A percentile compares a stretch with the other conserved stretches of the same genome.
Conservation (phyloP, 1,140 invertebrate genomes). For the Cydia strobilella region DNA sequence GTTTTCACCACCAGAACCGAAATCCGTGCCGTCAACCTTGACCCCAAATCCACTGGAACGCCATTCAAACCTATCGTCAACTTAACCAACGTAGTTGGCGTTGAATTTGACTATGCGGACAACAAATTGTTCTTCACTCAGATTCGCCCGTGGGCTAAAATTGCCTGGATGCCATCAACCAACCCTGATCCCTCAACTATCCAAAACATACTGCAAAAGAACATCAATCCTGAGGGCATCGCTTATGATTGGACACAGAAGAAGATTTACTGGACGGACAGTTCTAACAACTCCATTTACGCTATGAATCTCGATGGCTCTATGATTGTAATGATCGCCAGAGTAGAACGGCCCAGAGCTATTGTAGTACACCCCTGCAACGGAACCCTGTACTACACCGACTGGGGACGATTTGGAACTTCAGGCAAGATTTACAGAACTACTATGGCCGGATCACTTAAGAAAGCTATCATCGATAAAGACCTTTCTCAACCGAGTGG, state of each 20-base stretch:
- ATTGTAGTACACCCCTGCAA: conserved; percentile 98
- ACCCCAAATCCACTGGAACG: conserved; percentile 88
- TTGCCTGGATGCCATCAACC: conserved; percentile 88
- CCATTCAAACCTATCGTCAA: conserved; percentile 94
- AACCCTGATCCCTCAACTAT: conserved; percentile 83
- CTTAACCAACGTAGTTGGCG: conserved; percentile 96
- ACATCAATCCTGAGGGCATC: conserved; percentile 96
- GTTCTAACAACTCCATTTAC: conserved; percentile 95
- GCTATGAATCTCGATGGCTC: conserved; percentile 95
- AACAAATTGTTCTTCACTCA: conserved; percentile 94
- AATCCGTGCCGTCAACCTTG: conserved; percentile 91
- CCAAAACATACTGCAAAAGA: conserved; percentile 88
- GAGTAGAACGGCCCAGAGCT: conserved; percentile 95
- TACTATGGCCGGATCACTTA: conserved; percentile 97
- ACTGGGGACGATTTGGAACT: conserved; percentile 96
- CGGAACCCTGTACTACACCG: conserved; percentile 95
- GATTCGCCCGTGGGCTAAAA: conserved; percentile 93
- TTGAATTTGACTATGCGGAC: conserved; percentile 97
- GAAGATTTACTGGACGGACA: conserved; percentile 99
- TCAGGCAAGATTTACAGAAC: conserved; percentile 96
- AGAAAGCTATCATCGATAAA: conserved; percentile 92
- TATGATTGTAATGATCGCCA: conserved; percentile 95
- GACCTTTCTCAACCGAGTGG: conserved; percentile 97
- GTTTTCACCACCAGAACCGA: conserved; percentile 96
- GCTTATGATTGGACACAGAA: conserved; percentile 98